Evolutionary conservation across 2,113 vertebrate species (phyloP), one percentile per base, ranked within the genome.

Genomic region (Notechis scutatus): DNA sequence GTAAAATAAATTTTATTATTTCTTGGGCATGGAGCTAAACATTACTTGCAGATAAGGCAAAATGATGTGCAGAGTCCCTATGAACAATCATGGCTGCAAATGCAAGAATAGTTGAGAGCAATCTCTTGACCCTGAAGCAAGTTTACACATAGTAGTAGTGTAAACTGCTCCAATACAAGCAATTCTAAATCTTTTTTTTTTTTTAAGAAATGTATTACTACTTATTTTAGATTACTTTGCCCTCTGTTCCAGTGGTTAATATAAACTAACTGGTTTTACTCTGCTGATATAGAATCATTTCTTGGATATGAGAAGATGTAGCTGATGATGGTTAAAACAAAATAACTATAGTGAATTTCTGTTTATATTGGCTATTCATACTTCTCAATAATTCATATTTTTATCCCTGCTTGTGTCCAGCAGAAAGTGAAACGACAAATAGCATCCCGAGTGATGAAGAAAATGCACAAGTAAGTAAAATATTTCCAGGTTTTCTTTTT

Each of bases 341-440:
- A 81, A 81, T 9, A 81, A 47, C 26, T 64, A 0, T 56, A 47
- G 10, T 34, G 42, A 81, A 90, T 95, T 87, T 59, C 24, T 92
- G 2, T 90, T 92, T 93, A 20, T 11, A 92, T 86, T 87, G 20
- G 29, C 23, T 61, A 45, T 42, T 29, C 6, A 52, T 20, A 89
- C 7, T 3, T 47, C 93, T 54, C 6, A 23, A 85, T 18, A 0
- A 0, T 18, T 94, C 96, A 95, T 45, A 93, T 93, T 96, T 96
- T 96, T 89, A 85, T 94, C 92, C 97, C 42, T 96, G 24, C 97
- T 94, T 97, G 50, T 95, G 91, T 93, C 94, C 92, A 93, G 94
- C 97, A 99, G 99, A 98, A 97, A 99, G 99, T n/a, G 99, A 99
- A 97, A 99, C 98, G 0, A 99, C 98, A 0, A 99, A 99, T 93